Conservation (phyloP, 2,113 vertebrate species). For the Reinhardtius hippoglossoides region DNA sequence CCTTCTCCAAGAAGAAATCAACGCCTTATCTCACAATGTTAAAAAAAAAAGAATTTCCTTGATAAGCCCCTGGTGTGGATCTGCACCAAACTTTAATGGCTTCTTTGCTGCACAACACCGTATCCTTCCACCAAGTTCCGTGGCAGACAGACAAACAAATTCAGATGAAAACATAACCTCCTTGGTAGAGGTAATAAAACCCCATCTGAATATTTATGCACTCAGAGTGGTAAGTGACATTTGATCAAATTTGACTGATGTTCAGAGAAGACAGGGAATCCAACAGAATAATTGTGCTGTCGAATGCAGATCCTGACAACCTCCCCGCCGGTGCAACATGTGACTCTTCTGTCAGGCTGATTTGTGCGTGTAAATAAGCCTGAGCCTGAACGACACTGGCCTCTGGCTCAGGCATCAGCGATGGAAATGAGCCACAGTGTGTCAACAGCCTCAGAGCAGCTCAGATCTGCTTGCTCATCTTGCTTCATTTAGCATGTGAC, state of each 20-base stretch:
- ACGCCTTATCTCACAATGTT: too few species aligned
- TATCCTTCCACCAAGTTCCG: too few species aligned
- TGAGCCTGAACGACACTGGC: conserved; percentile 55
- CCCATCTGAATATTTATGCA: background rate
- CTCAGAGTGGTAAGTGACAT: background rate
- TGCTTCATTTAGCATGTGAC: conserved; percentile 29
- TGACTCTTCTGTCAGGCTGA: conserved; percentile 54
- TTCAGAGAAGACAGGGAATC: conserved; percentile 17
- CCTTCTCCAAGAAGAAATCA: too few species aligned
- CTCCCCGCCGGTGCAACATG: conserved; percentile 38
- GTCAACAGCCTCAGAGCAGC: conserved; percentile 68
- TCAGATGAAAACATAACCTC: background rate
- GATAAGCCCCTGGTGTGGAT: too few species aligned
- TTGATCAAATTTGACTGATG: background rate
- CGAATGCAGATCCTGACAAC: conserved; percentile 30
- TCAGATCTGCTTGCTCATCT: conserved; percentile 67
- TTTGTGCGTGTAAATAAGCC: conserved; percentile 83
- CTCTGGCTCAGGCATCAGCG: conserved; percentile 49
- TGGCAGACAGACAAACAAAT: background rate
- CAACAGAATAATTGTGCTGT: conserved; percentile 19
- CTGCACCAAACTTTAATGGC: too few species aligned
- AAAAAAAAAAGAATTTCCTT: too few species aligned
- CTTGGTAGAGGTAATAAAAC: background rate
- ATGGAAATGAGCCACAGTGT: conserved; percentile 75
- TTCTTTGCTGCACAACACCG: too few species aligned